Evolutionary conservation across 2,797 vertebrate species (phyloP).

Genomic region (Scyliorhinus canicula): DNA sequence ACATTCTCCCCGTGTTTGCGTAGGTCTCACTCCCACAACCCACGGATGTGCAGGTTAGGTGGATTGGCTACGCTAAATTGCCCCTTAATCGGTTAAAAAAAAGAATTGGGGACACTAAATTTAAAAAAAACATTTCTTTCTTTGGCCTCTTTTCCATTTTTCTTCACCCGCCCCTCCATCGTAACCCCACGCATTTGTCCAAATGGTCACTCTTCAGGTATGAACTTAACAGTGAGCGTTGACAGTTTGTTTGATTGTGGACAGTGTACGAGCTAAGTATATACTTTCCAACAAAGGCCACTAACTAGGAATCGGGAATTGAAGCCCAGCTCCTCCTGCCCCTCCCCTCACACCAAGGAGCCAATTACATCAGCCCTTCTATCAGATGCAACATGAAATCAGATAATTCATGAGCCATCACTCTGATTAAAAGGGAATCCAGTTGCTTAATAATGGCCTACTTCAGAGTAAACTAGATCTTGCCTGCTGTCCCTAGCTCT

Average conservation of each 20-base stretch:
- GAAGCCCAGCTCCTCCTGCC: background rate
- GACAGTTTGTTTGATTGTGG: background rate
- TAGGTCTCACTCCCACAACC: no score
- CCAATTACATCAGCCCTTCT: background rate
- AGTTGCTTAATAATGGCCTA: background rate
- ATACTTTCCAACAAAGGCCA: background rate
- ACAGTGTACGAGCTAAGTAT: background rate
- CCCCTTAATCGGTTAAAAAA: no score
- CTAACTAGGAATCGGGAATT: background rate
- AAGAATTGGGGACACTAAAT: no score
- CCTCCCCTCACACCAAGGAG: background rate
- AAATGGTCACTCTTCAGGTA: background rate
- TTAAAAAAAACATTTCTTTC: no score
- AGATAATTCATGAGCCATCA: background rate
- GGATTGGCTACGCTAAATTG: no score
- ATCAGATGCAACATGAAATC: background rate
- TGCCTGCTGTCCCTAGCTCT: background rate
- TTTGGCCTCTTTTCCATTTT: background rate
- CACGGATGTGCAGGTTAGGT: no score
- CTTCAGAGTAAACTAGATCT: background rate
- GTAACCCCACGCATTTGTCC: background rate
- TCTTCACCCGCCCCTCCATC: background rate
- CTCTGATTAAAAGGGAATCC: background rate
- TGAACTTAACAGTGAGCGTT: background rate
- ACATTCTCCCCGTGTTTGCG: no score